Base-by-base conservation (phyloP, 37 sponge, comb jelly and placozoan species). In the Bolinopsis microptera region DNA sequence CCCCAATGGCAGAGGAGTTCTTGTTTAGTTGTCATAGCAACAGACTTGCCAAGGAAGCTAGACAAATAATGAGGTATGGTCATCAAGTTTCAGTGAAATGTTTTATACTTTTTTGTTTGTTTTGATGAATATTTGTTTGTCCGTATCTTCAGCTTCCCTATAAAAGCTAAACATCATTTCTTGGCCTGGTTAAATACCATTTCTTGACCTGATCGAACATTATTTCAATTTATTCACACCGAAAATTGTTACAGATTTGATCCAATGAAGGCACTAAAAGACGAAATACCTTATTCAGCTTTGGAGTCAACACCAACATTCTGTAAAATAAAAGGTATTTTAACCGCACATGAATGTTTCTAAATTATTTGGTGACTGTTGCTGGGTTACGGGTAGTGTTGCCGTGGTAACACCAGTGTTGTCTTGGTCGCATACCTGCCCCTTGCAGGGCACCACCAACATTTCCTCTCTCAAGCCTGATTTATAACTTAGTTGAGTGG, bases 211-310 rank as follows among this genome's bases (percentile, higher is more conserved):
- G 61, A 48, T 48, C 61, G 61, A 48, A 48, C 61, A 70, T 28
- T 70, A 70, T 70, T 22, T 8, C 25, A 70, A 70, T n/a, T n/a
- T n/a, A n/a, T n/a, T n/a, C n/a, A n/a, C 74, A 70, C 26, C 74
- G 3, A 70, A 8, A 80, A 31, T 80, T 86, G 5, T 27, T 23
- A 13, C 61, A 86, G 90, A 48, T 86, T 86, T 27, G 90, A 86
- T 86, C 90, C 90, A 25, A 86, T 86, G 90, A 86, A 86, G 35
- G 41, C 90, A 0, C 90, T 86, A 35, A 86, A 86, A 26, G 90
- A 86, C 36, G 90, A 86, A 41, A 41, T 41, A 24, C 90, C 90
- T 24, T 86, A 86, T 25, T 86, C 90, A 24, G 90, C 90, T 24
- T 48, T 86, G 26, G 90, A 86, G 35, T 86, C 90, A 23, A 86